phyloP scores from a whole-genome alignment of 2,888 invertebrate species.

The Idaea aversata region DNA sequence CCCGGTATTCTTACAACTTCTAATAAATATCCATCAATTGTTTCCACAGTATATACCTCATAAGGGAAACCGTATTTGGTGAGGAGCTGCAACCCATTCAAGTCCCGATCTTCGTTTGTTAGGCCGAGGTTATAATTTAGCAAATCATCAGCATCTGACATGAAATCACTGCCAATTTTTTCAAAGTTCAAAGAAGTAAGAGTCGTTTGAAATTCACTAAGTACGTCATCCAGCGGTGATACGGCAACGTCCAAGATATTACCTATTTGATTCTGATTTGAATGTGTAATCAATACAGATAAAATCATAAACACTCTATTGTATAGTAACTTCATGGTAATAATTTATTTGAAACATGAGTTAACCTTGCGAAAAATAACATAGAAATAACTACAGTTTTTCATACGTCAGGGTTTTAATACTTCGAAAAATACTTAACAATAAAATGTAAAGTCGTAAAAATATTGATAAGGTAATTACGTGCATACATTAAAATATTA shows the following conservation, averaged over 20 bases:
- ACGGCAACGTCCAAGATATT: not conserved
- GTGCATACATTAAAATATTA: too few species aligned
- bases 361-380: not conserved
- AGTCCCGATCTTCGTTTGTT: not conserved
- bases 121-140: not conserved
- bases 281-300: not conserved
- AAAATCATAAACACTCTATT: not conserved
- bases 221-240: not conserved
- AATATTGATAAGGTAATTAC: not conserved
- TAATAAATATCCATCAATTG: not conserved
- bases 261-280: not conserved
- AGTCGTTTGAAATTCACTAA: not conserved
- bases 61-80: not conserved
- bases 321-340: not conserved
- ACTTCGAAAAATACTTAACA: not conserved
- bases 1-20: not conserved
- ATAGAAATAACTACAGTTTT: not conserved
- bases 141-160: not conserved
- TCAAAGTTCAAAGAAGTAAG: not conserved
- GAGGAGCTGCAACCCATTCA: not conserved
- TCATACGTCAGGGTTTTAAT: not conserved
- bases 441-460: not conserved
- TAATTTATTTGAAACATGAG: not conserved
- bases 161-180: not conserved
- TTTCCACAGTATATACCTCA: not conserved